Evolutionary conservation across 2,113 vertebrate genomes (phyloP).

Genomic region (Chroicocephalus ridibundus): DNA sequence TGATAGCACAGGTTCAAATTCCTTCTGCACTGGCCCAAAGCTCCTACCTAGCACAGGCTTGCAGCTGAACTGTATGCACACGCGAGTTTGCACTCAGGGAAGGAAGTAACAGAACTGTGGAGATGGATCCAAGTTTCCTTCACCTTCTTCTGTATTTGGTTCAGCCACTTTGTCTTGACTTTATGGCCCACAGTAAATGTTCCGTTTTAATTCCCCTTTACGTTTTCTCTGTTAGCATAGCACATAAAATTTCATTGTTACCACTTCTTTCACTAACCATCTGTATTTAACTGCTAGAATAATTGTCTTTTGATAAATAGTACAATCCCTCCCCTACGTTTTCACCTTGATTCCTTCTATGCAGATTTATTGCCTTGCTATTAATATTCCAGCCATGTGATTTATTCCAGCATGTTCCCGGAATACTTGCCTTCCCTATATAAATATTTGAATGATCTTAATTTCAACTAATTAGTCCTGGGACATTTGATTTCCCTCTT

Average conservation of each 20-base stretch:
- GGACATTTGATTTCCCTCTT: constrained; percentile 60
- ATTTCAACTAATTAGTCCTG: constrained; percentile 65
- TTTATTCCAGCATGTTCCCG: constrained; percentile 35
- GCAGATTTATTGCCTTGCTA: constrained; percentile 32
- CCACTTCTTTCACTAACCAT: neutral
- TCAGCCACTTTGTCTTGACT: neutral
- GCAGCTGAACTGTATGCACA: neutral
- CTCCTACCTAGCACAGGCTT: neutral
- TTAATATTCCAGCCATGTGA: constrained; percentile 61
- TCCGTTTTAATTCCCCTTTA: neutral
- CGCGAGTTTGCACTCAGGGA: accelerated
- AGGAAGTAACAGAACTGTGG: neutral
- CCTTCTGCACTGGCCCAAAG: neutral
- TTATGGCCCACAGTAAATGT: neutral
- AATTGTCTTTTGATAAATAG: constrained; percentile 45
- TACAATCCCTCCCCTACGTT: neutral
- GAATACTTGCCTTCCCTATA: constrained; percentile 61
- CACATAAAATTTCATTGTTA: neutral
- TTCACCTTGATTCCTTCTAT: constrained; percentile 53
- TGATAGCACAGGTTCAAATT: neutral
- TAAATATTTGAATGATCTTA: constrained; percentile 67
- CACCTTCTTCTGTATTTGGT: neutral
- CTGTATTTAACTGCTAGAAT: constrained; percentile 12
- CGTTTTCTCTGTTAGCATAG: neutral
- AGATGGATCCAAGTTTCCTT: neutral